phyloP scores from a whole-genome alignment of 2,888 invertebrate species.

The Zeuzera pyrina region DNA sequence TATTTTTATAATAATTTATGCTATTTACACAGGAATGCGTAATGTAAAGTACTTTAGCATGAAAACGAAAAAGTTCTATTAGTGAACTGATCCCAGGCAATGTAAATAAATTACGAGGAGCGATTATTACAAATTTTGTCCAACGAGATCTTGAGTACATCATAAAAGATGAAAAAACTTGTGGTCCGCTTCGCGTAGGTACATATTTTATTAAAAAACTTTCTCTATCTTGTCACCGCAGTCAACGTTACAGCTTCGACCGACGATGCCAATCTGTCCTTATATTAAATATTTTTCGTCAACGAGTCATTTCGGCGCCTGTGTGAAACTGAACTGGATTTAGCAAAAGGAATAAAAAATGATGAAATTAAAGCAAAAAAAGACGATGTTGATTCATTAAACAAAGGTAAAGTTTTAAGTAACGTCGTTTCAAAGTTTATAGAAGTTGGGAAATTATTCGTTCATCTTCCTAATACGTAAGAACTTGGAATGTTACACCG shows the following conservation, averaged over 20 bases:
- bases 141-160: conserved; percentile 32
- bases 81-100: too few relatives aligned
- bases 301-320: conserved; percentile 22
- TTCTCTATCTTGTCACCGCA: conserved; percentile 41
- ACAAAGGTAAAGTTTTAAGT: conserved; percentile 32
- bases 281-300: conserved; percentile 50
- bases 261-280: conserved; percentile 32
- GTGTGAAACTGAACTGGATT: conserved; percentile 4
- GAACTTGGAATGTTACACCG: too few relatives aligned
- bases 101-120: too few relatives aligned
- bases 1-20: too few relatives aligned
- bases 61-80: too few relatives aligned
- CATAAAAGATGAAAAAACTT: conserved; percentile 33
- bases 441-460: conserved; percentile 28
- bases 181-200: conserved; percentile 21
- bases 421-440: conserved; percentile 32
- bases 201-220: conserved; percentile 62
- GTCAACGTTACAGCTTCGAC: conserved; percentile 29
- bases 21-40: too few relatives aligned
- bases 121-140: conserved; percentile 24
- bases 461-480: conserved; percentile 30
- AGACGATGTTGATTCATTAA: conserved; percentile 37
- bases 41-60: too few relatives aligned
- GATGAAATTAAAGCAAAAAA: conserved; percentile 13
- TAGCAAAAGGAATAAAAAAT: conserved; percentile 10